phyloP scores from a whole-genome alignment of 2,888 invertebrate species.

The Nowickia ferox region DNA sequence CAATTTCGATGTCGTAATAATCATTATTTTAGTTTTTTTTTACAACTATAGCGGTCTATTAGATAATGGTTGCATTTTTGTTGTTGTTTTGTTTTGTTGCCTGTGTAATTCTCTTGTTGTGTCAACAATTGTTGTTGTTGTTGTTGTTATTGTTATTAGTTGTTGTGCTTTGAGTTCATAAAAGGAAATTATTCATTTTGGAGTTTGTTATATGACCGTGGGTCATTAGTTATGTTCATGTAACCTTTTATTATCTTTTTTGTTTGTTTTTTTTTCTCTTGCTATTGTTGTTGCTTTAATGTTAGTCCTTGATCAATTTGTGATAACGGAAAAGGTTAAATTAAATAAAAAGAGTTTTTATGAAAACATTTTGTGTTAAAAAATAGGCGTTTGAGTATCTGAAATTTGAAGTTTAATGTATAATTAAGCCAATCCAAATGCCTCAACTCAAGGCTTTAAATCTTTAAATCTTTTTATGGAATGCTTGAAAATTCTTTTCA shows the following conservation, averaged over 20 bases:
- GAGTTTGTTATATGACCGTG: slow-evolving; percentile 69
- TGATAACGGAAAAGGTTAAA: slow-evolving; percentile 63
- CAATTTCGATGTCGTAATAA: slow-evolving; percentile 66
- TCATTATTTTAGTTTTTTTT: slow-evolving; percentile 45
- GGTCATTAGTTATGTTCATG: slow-evolving; percentile 69
- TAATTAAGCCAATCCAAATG: neutral
- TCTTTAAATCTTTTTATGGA: too few species aligned
- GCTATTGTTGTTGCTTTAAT: slow-evolving; percentile 33
- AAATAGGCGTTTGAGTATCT: too few species aligned
- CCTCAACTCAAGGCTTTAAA: too few species aligned
- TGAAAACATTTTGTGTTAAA: neutral
- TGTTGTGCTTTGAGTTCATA: slow-evolving; percentile 46
- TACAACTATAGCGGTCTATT: slow-evolving; percentile 46
- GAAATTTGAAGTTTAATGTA: neutral
- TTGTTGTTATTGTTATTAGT: slow-evolving; percentile 29
- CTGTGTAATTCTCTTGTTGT: slow-evolving; percentile 42
- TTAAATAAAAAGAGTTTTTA: neutral
- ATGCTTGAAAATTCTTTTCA: too few species aligned
- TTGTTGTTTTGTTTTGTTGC: slow-evolving; percentile 22
- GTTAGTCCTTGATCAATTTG: slow-evolving; percentile 68
- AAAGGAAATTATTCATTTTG: slow-evolving; percentile 63
- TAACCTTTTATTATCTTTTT: slow-evolving; percentile 58
- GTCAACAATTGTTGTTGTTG: slow-evolving; percentile 17
- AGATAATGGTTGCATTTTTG: slow-evolving; percentile 60
- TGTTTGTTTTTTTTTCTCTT: slow-evolving; percentile 5